phyloP scores from a whole-genome alignment of 2,113 vertebrate species.

The Procavia capensis region DNA sequence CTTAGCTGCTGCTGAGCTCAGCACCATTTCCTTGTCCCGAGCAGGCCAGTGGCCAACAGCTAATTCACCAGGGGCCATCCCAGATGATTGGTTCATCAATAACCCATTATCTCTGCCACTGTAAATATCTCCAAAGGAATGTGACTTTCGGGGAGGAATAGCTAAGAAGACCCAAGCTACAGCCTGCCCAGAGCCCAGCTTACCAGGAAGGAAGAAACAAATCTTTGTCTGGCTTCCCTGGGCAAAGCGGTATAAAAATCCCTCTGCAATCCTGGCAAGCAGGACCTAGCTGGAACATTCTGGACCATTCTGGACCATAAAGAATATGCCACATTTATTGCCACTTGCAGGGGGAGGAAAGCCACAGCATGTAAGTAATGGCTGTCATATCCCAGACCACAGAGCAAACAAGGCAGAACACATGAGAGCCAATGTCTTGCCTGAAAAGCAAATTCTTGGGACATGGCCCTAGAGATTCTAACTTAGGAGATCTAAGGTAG shows the following conservation, averaged over 20 bases:
- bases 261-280: not conserved
- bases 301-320: not conserved
- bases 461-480: not conserved
- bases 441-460: not conserved
- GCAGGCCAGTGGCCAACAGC: slow-evolving; percentile 71
- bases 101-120: slow-evolving; percentile 83
- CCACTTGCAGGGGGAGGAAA: not conserved
- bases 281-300: no score
- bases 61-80: slow-evolving; percentile 79
- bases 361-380: not conserved
- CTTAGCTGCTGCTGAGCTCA: slow-evolving; percentile 66
- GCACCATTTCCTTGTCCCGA: slow-evolving; percentile 68
- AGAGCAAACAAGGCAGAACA: not conserved
- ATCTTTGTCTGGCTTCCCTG: not conserved
- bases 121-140: slow-evolving; percentile 76
- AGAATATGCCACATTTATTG: not conserved
- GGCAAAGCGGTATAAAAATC: not conserved
- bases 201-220: not conserved
- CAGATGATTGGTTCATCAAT: slow-evolving; percentile 82
- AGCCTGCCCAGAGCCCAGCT: not conserved
- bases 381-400: fast-evolving
- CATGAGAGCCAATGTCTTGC: not conserved
- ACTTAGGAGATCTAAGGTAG: not conserved
- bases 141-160: slow-evolving; percentile 56
- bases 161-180: slow-evolving; percentile 7